A percentile compares a stretch with the other conserved stretches of the same genome.
Evolutionary conservation across 2,797 vertebrate species (phyloP).

Genomic region (Cirrhinus molitorella): DNA sequence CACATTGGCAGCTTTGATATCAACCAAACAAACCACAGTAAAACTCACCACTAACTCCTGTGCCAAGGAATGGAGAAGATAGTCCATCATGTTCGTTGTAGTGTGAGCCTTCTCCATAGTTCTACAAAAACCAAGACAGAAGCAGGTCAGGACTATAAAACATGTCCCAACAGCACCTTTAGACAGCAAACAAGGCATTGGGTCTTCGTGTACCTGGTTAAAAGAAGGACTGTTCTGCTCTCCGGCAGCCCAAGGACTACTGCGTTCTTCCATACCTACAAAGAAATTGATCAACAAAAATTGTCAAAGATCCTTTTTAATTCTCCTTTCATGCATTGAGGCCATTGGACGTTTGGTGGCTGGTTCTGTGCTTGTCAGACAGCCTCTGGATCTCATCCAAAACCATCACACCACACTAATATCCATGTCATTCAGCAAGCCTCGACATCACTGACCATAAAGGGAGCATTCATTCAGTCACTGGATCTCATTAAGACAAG

Average conservation of each 20-base stretch:
- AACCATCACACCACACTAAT: conserved; percentile 50
- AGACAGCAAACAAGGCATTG: background rate
- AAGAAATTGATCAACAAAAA: conserved; percentile 43
- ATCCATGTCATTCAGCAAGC: conserved; percentile 56
- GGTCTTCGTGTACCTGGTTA: conserved; percentile 86
- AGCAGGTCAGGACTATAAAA: conserved; percentile 6
- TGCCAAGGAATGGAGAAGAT: conserved; percentile 90
- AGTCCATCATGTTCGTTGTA: conserved; percentile 89
- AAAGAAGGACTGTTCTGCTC: conserved; percentile 96
- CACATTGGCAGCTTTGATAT: conserved; percentile 74
- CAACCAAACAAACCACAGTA: conserved; percentile 68
- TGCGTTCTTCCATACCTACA: conserved; percentile 90
- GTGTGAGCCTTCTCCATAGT: conserved; percentile 89
- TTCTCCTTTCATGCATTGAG: conserved; percentile 49
- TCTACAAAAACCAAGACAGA: conserved; percentile 73
- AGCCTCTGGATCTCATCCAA: conserved; percentile 50
- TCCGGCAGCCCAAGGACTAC: conserved; percentile 89
- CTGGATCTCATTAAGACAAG: conserved; percentile 59
- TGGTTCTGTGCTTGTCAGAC: conserved; percentile 51
- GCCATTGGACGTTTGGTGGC: conserved; percentile 52
- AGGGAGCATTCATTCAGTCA: conserved; percentile 54
- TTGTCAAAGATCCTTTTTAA: conserved; percentile 30
- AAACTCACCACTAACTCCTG: conserved; percentile 87
- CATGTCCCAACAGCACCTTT: conserved; percentile 6
- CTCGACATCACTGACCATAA: conserved; percentile 59